phyloP scores from a whole-genome alignment of 2,113 vertebrate species.

The Mus spicilegus region DNA sequence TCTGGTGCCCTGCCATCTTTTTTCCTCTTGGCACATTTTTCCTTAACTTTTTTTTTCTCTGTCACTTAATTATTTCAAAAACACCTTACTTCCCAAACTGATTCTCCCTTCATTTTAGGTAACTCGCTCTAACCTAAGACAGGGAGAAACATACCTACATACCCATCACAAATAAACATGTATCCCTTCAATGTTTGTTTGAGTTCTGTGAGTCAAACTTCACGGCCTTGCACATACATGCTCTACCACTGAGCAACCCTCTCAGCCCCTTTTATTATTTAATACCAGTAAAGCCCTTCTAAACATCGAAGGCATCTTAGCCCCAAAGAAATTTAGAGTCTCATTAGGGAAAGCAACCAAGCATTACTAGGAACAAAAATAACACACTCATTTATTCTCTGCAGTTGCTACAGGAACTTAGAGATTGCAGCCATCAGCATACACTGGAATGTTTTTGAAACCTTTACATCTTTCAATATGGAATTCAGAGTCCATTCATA shows the following conservation, averaged over 20 bases:
- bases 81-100: slow-evolving; percentile 43
- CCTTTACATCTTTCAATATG: background rate
- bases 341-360: slow-evolving; percentile 57
- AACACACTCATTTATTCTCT: background rate
- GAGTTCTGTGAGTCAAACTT: background rate
- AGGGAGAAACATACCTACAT: background rate
- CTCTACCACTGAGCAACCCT: background rate
- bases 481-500: slow-evolving; percentile 48
- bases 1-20: background rate
- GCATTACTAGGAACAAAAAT: slow-evolving; percentile 43
- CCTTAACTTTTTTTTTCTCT: background rate
- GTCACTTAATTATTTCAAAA: slow-evolving; percentile 2
- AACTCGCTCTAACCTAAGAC: background rate
- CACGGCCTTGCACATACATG: background rate
- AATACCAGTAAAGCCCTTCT: background rate
- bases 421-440: slow-evolving; percentile 17
- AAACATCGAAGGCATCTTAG: slow-evolving; percentile 7
- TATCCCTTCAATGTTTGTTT: background rate
- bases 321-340: slow-evolving; percentile 3
- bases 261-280: background rate
- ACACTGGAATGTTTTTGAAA: slow-evolving; percentile 50
- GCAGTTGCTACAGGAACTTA: background rate
- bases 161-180: background rate
- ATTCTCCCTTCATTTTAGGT: slow-evolving; percentile 4
- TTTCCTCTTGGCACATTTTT: background rate